A percentile compares a stretch with the other conserved stretches of the same genome.
These are phyloP conservation scores for Callipepla californica DNA, from an alignment of 2,113 vertebrate genomes.

Conservation along the genomic window DNA sequence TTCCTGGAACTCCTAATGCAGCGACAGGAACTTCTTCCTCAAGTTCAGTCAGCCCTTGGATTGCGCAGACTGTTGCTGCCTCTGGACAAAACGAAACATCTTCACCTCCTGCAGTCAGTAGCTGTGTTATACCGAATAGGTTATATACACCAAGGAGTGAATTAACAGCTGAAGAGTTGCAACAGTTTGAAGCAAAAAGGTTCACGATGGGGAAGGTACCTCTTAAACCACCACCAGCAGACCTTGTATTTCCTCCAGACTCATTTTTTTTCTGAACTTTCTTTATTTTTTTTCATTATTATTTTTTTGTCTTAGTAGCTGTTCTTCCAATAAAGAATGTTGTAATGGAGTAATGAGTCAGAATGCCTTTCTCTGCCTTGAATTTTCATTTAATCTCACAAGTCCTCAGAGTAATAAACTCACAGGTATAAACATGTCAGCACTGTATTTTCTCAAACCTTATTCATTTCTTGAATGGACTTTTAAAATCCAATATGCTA, in stretches of 20 bases:
- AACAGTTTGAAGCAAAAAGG: conserved; percentile 85
- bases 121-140: neutral
- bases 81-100: conserved; percentile 17
- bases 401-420: too few species aligned
- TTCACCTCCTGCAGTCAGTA: neutral
- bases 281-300: too few species aligned
- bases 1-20: conserved; percentile 40
- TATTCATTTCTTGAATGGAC: too few species aligned
- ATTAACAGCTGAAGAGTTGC: conserved; percentile 85
- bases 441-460: too few species aligned
- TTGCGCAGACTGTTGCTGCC: conserved; percentile 32
- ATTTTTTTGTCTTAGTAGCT: neutral
- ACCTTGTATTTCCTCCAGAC: conserved; percentile 78
- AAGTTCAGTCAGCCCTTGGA: neutral
- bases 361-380: neutral
- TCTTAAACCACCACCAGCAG: conserved; percentile 81
- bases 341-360: neutral
- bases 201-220: conserved; percentile 88
- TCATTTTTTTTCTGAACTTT: neutral
- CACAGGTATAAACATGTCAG: too few species aligned
- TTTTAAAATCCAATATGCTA: too few species aligned
- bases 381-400: neutral
- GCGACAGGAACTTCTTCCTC: neutral
- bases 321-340: neutral
- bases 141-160: conserved; percentile 84